Evolutionary conservation across 2,113 vertebrate genomes (phyloP).

Genomic region (Calidris pygmaea): DNA sequence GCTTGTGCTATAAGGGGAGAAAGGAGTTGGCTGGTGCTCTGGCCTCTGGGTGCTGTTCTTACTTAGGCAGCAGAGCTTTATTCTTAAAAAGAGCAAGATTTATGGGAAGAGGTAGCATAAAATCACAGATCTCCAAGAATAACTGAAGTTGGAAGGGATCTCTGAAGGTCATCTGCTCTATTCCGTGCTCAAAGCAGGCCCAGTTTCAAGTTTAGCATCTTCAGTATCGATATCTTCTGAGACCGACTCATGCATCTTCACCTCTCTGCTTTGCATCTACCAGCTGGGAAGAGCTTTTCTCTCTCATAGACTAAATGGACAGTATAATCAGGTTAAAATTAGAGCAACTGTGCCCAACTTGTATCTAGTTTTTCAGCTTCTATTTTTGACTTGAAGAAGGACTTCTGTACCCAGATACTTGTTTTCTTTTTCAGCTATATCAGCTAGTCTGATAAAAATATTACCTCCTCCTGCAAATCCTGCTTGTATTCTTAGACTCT

Average conservation of each 20-base stretch:
- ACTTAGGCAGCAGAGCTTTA: not conserved
- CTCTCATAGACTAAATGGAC: not conserved
- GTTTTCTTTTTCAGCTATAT: slow-evolving; percentile 34
- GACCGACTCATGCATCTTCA: not conserved
- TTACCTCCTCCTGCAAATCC: not conserved
- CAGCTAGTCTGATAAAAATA: slow-evolving; percentile 34
- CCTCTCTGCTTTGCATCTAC: not conserved
- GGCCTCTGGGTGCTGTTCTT: not conserved
- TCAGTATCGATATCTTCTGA: not conserved
- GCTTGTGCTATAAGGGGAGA: not conserved
- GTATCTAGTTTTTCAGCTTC: slow-evolving; percentile 12
- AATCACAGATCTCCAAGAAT: not conserved
- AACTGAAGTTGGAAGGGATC: not conserved
- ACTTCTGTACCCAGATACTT: not conserved
- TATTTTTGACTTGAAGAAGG: slow-evolving; percentile 43
- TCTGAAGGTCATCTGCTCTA: not conserved
- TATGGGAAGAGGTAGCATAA: not conserved
- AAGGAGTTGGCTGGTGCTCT: not conserved
- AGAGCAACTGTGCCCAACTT: slow-evolving; percentile 2
- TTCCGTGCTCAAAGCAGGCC: not conserved
- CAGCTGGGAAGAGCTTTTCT: not conserved
- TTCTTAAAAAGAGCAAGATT: not conserved
- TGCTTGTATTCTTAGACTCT: slow-evolving; percentile 14
- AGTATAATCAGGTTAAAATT: slow-evolving; percentile 5
- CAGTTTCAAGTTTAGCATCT: not conserved